Evolutionary conservation across 2,113 vertebrate genomes (phyloP).

Genomic region (Odontophorus gujanensis): DNA sequence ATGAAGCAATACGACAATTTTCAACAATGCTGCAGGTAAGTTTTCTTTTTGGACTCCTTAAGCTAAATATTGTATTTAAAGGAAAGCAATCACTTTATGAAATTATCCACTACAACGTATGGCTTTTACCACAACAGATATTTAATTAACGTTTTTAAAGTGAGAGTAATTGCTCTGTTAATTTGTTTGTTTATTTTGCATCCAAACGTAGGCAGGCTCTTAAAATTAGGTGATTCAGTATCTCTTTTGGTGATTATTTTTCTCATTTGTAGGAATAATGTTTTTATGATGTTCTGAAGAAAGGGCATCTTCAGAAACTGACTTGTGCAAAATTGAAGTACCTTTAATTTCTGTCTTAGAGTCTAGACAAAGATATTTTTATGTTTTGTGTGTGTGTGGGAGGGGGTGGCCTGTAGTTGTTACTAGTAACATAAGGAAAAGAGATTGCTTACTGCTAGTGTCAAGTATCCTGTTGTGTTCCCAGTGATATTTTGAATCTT

Average conservation of each 20-base stretch:
- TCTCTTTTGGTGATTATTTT: slow-evolving; percentile 12
- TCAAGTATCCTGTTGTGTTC: background rate
- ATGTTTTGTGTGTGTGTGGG: background rate
- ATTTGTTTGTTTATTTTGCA: background rate
- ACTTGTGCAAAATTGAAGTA: background rate
- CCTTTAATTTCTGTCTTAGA: background rate
- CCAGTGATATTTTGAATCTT: background rate
- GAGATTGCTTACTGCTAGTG: background rate
- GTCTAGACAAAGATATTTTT: background rate
- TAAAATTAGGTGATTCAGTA: background rate
- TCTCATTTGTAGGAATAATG: background rate
- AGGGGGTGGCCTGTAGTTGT: background rate
- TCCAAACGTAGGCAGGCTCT: background rate
- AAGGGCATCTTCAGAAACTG: background rate
- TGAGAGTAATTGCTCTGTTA: background rate
- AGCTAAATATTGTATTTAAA: background rate
- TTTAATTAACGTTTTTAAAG: background rate
- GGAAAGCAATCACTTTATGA: background rate
- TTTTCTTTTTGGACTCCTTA: background rate
- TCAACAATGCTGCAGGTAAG: slow-evolving; percentile 94
- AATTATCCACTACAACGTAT: background rate
- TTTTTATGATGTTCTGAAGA: background rate
- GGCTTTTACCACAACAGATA: background rate
- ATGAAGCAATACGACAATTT: slow-evolving; percentile 97
- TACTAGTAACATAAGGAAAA: background rate